These are phyloP conservation scores for Drosophila robusta DNA, from an alignment of 2,888 invertebrate species.

Conservation along the genomic window DNA sequence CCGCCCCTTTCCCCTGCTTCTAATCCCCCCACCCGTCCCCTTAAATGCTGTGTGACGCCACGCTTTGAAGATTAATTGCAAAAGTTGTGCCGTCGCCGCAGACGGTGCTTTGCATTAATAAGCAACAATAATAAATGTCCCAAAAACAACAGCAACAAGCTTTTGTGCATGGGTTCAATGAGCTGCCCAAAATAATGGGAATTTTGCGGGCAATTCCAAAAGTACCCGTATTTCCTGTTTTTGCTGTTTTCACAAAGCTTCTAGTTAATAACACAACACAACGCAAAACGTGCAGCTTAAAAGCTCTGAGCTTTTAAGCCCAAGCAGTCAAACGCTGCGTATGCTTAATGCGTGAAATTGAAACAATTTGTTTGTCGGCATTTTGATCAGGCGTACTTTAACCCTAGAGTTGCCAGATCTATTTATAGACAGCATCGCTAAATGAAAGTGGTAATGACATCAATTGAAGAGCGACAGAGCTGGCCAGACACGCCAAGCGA, in stretches of 20 bases:
- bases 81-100: slow-evolving; percentile 19
- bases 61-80: slow-evolving; percentile 51
- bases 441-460: slow-evolving; percentile 80
- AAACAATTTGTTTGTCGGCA: slow-evolving; percentile 49
- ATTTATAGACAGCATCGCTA: slow-evolving; percentile 62
- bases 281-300: slow-evolving; percentile 2
- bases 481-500: background rate
- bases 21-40: background rate
- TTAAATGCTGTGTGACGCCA: slow-evolving; percentile 26
- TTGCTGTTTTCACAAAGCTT: slow-evolving; percentile 14
- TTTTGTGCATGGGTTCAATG: slow-evolving; percentile 28
- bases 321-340: slow-evolving; percentile 4
- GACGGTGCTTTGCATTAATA: slow-evolving; percentile 30
- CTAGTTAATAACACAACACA: slow-evolving; percentile 11
- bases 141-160: slow-evolving; percentile 20
- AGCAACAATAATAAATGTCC: slow-evolving; percentile 10
- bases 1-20: background rate
- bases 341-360: slow-evolving; percentile 45
- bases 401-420: slow-evolving; percentile 55
- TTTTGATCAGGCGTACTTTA: slow-evolving; percentile 63
- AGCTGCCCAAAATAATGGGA: slow-evolving; percentile 26
- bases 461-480: slow-evolving; percentile 58
- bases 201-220: background rate
- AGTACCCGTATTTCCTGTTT: slow-evolving; percentile 13
- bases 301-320: slow-evolving; percentile 34